Evolutionary conservation across 2,113 vertebrate species (phyloP).

Genomic region (Chloroceryle aenea): DNA sequence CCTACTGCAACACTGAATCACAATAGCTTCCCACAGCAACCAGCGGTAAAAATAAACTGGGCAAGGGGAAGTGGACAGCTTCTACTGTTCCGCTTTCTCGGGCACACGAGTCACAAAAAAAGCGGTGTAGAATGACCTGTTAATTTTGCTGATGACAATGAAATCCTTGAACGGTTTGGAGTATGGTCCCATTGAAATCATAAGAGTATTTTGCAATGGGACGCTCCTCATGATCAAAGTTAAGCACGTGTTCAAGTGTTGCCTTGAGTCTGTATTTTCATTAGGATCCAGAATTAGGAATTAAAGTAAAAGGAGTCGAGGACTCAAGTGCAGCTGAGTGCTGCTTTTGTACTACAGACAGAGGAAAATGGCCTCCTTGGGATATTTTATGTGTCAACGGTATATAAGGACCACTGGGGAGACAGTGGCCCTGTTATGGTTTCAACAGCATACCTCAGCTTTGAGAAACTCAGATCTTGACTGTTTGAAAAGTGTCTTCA

Average conservation of each 20-base stretch:
- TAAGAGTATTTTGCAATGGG: neutral
- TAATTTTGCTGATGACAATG: slow-evolving; percentile 43
- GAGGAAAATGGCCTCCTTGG: neutral
- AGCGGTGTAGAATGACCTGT: neutral
- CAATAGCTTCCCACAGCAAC: slow-evolving; percentile 63
- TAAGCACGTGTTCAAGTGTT: neutral
- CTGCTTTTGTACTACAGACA: neutral
- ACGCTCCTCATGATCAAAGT: neutral
- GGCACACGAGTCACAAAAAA: slow-evolving; percentile 42
- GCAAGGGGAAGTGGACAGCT: slow-evolving; percentile 47
- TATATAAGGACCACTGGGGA: neutral
- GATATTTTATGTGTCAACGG: neutral
- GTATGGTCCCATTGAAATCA: neutral
- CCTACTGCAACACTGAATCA: slow-evolving; percentile 59
- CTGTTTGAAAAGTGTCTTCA: neutral
- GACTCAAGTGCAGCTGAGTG: accelerated
- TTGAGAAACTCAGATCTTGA: neutral
- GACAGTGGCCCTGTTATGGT: neutral
- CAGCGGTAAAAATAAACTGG: slow-evolving; percentile 49
- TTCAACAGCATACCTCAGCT: neutral
- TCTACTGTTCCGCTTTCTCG: slow-evolving; percentile 53
- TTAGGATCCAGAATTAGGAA: neutral
- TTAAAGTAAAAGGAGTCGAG: neutral
- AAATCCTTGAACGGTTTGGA: neutral
- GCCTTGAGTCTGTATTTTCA: neutral